Conservation (phyloP, 2,113 vertebrate species). For the Cepphus grylle region DNA sequence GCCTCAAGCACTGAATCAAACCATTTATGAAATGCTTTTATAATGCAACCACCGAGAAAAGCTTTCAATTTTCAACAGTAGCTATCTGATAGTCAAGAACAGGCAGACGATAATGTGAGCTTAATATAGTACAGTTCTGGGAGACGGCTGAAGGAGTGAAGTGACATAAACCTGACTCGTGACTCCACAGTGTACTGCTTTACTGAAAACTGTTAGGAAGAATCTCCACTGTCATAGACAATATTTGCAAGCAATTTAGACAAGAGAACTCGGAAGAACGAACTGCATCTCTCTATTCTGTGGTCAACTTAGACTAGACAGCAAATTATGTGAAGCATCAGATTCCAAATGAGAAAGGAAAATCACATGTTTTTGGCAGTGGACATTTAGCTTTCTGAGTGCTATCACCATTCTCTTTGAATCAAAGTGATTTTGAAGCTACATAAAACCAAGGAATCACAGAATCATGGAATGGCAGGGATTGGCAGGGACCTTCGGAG, state of each 20-base stretch:
- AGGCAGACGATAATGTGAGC: background rate
- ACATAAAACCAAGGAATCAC: background rate
- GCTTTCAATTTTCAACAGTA: slow-evolving; percentile 3
- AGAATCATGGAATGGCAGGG: background rate
- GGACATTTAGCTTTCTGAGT: background rate
- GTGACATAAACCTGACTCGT: slow-evolving; percentile 42
- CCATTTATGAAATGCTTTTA: background rate
- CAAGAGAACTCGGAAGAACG: background rate
- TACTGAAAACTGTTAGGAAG: background rate
- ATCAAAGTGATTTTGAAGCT: background rate
- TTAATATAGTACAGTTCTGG: slow-evolving; percentile 43
- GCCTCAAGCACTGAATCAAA: background rate
- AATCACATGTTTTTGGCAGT: background rate
- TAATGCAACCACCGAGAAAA: background rate
- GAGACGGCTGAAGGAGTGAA: slow-evolving; percentile 27
- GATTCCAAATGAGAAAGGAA: background rate
- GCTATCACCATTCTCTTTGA: background rate
- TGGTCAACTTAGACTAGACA: background rate
- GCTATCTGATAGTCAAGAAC: slow-evolving; percentile 18
- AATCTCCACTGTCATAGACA: background rate
- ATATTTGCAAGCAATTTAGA: background rate
- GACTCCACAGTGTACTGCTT: background rate
- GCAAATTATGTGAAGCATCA: background rate
- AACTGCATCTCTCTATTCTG: background rate
- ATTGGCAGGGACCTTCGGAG: background rate